Evolutionary conservation across 92 coral and sea anemone species (phyloP).

Genomic region (Umimayanthus chanpuru): DNA sequence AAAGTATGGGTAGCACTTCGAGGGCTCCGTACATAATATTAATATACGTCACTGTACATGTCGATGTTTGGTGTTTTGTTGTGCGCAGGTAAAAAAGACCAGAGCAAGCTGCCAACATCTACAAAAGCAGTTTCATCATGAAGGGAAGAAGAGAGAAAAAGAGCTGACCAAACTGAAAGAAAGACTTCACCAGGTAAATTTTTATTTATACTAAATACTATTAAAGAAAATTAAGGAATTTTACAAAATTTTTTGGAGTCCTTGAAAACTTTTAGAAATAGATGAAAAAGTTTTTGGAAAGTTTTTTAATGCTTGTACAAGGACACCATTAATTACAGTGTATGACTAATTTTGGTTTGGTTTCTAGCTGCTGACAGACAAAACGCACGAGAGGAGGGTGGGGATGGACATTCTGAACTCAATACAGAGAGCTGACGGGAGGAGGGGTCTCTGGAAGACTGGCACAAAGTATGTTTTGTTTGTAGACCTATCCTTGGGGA

Average conservation of each 20-base stretch:
- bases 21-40: background rate
- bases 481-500: too few species aligned
- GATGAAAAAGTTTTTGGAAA: too few species aligned
- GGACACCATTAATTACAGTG: too few species aligned
- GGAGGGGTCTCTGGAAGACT: constrained; percentile 94
- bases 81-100: constrained; percentile 71
- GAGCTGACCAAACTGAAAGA: constrained; percentile 88
- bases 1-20: too few species aligned
- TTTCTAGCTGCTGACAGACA: constrained; percentile 76
- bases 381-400: constrained; percentile 83
- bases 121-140: constrained; percentile 89
- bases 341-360: background rate
- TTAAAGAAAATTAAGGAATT: too few species aligned
- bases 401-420: constrained; percentile 92
- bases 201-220: too few species aligned
- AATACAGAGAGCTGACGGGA: constrained; percentile 89
- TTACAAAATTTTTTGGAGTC: too few species aligned
- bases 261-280: too few species aligned
- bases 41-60: background rate
- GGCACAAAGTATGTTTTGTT: constrained; percentile 73
- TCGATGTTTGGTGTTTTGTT: background rate
- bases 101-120: constrained; percentile 79
- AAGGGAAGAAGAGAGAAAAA: constrained; percentile 82
- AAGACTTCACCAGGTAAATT: constrained; percentile 86
- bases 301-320: background rate